Base-by-base conservation (phyloP, 2,113 vertebrate genomes). In the Psilopogon haemacephalus region DNA sequence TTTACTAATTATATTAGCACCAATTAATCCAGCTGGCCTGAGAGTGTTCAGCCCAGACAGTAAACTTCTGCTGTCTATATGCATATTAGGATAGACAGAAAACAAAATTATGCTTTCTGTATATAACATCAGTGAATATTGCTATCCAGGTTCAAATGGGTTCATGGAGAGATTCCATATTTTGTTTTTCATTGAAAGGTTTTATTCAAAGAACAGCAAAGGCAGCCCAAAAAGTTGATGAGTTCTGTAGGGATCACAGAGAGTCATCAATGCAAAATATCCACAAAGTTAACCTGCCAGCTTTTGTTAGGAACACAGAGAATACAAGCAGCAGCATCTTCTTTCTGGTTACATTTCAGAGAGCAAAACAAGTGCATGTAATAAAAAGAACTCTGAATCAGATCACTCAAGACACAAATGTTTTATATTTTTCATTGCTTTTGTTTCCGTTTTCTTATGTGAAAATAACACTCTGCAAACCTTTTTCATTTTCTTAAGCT, bases 161-260 rank as follows among this genome's bases (percentile, higher is more conserved):
- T 33, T 88, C 20, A 44, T 9, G 4, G 24, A 59, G 32, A 67
- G 33, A 83, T 90, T 85, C 30, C 12, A 9, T 71, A n/a, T 71
- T 90, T 20, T 37, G 32, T 19, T 89, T 96, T 81, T 84, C 48
- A 63, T 24, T 56, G 3, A 62, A 62, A 44, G 46, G 8, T 8
- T 74, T 90, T 95, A 60, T 62, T 88, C 15, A 48, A 84, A 65
- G 30, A 90, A 65, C 15, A 81, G 33, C 19, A 84, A 84, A 70
- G 19, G 20, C 35, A 92, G 44, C 38, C 2, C 12, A 63, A 73
- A 46, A 15, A n/a, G 20, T 9, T 2, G 0, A 12, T 20, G 38
- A 35, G 13, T 90, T 52, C 48, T 71, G 6, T 86, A 59, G 90
- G 46, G 42, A 20, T 63, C 33, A 16, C 9, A 7, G 38, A 58